A percentile compares a stretch with the other conserved stretches of the same genome.
Conservation (phyloP, 2,113 vertebrate species). For the Pyxicephalus adspersus region DNA sequence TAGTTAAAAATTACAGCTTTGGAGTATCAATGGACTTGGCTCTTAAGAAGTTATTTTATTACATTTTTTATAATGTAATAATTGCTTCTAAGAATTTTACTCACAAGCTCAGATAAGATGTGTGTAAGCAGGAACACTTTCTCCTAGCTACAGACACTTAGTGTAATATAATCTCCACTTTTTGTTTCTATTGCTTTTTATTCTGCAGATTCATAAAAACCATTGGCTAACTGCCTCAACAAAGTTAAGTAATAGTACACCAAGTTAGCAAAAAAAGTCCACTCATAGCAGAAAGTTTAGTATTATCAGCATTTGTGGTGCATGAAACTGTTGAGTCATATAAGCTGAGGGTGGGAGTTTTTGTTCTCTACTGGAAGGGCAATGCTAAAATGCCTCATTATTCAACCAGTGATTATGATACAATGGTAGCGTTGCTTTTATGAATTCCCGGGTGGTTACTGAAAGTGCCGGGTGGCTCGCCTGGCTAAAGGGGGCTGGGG, state of each 20-base stretch:
- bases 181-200: not conserved
- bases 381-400: not conserved
- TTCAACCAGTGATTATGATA: not conserved
- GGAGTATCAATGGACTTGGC: too few species aligned
- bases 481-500: too few species aligned
- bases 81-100: not conserved
- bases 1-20: too few species aligned
- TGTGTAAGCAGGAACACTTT: not conserved
- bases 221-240: not conserved
- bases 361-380: not conserved
- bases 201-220: not conserved
- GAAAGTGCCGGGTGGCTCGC: too few species aligned
- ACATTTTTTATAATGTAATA: not conserved
- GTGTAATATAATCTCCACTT: not conserved
- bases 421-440: not conserved
- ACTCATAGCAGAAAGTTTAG: slow-evolving; percentile 14
- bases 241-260: not conserved
- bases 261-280: not conserved
- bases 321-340: slow-evolving; percentile 21
- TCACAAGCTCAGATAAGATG: not conserved
- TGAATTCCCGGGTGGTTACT: too few species aligned
- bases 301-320: slow-evolving; percentile 19
- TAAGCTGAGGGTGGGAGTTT: not conserved
- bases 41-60: not conserved
- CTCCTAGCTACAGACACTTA: not conserved